Evolutionary conservation across 1,140 invertebrate genomes (phyloP), one percentile per base, ranked within the genome.

Genomic region (Procambarus virginalis): DNA sequence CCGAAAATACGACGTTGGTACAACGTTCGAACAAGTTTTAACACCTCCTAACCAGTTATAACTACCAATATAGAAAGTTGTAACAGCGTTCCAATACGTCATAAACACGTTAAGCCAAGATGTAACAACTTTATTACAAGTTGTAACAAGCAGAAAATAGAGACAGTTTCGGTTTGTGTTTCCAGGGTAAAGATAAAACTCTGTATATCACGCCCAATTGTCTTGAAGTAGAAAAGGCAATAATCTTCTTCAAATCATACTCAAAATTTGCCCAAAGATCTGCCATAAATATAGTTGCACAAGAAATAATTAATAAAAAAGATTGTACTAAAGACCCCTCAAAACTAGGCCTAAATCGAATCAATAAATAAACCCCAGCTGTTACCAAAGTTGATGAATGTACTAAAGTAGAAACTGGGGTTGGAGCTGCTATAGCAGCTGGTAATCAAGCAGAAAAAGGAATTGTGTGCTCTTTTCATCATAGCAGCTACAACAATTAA

Each of bases 301-400:
- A 45, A 60, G 82, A 84, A 90, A 80, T 49, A 76, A 20, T 79
- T 55, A 80, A 84, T 73, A 75, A 84, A 49, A 84, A 14, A 20
- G 45, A 20, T n/a, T 49, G 46, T 12, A 17, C 34, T 0, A 0
- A 6, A 9, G 82, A 73, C 20, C 20, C 12, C 2, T 20, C 10
- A 34, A 84, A 73, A 46, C 3, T 49, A 3, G 77, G 6, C 2
- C 80, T 89, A 64, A 90, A 83, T 22, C 34, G 75, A 76, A 76
- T 76, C 12, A 76, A 34, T 34, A 76, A 34, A 5, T 76, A 96
- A 91, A 96, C 94, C 0, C 96, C 96, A 0, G 96, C 96, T 58
- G 96, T 96, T 0, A 97, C 96, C 93, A 96, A 95, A 91, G 96
- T 96, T 55, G 96, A 96, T 91, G 96, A 96, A 95, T 97, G 96